Percentiles rank a stretch among this genome's conserved stretches.
phyloP scores from a whole-genome alignment of 1,140 invertebrate genomes.

The Aphaenogaster ashmeadi region DNA sequence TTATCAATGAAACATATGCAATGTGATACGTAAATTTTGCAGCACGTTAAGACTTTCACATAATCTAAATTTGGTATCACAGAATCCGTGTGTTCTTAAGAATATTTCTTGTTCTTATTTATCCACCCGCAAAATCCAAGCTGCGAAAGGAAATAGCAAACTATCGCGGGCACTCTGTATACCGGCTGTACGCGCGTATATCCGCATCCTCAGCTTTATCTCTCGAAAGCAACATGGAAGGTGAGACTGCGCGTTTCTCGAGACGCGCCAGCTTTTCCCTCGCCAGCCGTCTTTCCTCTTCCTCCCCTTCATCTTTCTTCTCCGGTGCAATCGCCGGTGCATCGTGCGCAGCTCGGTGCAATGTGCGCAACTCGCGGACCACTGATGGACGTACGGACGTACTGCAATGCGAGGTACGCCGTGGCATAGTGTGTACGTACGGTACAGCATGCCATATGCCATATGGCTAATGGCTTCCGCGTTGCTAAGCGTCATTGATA shows the following conservation, averaged over 20 bases:
- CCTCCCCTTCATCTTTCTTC: conserved; percentile 42
- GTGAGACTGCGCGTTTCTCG: conserved; percentile 51
- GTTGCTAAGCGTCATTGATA: conserved; percentile 70
- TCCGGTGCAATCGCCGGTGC: conserved; percentile 23
- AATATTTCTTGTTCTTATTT: background rate
- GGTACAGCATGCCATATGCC: conserved; percentile 81
- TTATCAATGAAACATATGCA: background rate
- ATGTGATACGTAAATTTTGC: background rate
- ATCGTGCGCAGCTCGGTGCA: conserved; percentile 23
- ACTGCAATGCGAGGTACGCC: conserved; percentile 44
- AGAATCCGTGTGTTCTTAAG: background rate
- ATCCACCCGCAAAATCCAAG: background rate
- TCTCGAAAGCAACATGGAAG: conserved; percentile 59
- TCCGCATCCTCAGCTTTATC: conserved; percentile 50
- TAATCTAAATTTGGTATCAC: background rate
- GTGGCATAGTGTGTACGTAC: conserved; percentile 37
- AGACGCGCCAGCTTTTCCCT: conserved; percentile 40
- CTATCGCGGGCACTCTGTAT: background rate
- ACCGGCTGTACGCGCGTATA: conserved; percentile 11
- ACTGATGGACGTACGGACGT: conserved; percentile 60
- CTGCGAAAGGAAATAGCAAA: conserved; percentile 21
- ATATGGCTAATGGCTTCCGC: conserved; percentile 82
- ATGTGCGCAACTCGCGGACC: conserved; percentile 33
- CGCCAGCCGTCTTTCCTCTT: conserved; percentile 38
- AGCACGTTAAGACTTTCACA: background rate